Percentiles rank a stretch among this genome's conserved stretches.
Evolutionary conservation across 2,888 invertebrate species (phyloP).

Genomic region (Macaria notata): DNA sequence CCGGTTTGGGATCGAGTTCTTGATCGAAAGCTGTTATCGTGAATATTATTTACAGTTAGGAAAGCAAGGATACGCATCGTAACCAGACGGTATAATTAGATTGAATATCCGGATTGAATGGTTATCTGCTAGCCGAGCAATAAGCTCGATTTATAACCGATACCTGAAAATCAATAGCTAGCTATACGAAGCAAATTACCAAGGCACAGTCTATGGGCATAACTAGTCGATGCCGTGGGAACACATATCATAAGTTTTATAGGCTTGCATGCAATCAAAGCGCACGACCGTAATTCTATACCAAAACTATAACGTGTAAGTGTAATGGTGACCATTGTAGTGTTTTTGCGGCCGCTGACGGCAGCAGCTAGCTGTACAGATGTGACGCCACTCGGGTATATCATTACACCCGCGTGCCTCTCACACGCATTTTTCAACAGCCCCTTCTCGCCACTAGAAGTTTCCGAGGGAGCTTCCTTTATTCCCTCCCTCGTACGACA

Average conservation of each 20-base stretch:
- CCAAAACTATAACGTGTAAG: neutral
- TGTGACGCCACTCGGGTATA: constrained; percentile 9
- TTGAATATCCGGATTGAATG: constrained; percentile 12
- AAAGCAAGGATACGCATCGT: constrained; percentile 19
- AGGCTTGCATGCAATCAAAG: neutral
- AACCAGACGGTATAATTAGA: constrained; percentile 9
- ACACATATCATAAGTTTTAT: constrained; percentile 37
- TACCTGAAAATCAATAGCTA: constrained; percentile 18
- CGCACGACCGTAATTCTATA: neutral
- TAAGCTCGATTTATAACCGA: constrained; percentile 14
- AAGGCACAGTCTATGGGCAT: constrained; percentile 47
- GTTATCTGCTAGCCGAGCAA: constrained; percentile 12
- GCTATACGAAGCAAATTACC: constrained; percentile 44
- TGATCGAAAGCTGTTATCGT: constrained; percentile 16
- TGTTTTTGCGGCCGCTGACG: too few species aligned
- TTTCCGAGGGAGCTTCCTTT: constrained; percentile 41
- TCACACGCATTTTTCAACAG: constrained; percentile 50
- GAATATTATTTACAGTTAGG: constrained; percentile 17
- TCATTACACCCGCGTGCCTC: constrained; percentile 39
- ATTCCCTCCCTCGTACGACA: constrained; percentile 39
- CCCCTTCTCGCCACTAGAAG: constrained; percentile 42
- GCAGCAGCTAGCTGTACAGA: too few species aligned
- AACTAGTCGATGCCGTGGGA: constrained; percentile 67
- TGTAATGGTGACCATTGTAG: too few species aligned
- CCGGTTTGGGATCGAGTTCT: constrained; percentile 7